Conservation (phyloP, 2,113 vertebrate genomes). For the Xiphophorus couchianus region DNA sequence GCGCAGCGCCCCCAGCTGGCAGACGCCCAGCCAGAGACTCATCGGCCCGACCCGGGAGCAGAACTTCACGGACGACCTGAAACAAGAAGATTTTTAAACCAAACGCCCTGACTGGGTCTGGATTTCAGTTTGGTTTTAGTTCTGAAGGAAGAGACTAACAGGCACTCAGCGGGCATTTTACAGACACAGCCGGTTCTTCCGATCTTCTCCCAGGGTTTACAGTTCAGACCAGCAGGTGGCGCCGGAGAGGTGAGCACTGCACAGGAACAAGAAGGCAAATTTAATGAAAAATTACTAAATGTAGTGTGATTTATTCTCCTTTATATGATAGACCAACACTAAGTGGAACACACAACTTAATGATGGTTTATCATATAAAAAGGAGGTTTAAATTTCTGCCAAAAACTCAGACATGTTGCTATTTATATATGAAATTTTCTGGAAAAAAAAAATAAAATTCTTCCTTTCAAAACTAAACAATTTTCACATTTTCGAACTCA, state of each 20-base stretch:
- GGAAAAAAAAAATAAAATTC: no score
- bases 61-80: slow-evolving; percentile 83
- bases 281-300: no score
- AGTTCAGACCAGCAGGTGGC: slow-evolving; percentile 65
- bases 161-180: slow-evolving; percentile 88
- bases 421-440: no score
- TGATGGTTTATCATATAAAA: no score
- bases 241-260: slow-evolving; percentile 41
- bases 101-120: background rate
- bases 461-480: no score
- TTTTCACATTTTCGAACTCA: no score
- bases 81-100: slow-evolving; percentile 5
- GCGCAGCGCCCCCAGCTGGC: slow-evolving; percentile 85
- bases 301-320: no score
- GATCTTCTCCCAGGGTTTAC: slow-evolving; percentile 87
- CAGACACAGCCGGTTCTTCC: slow-evolving; percentile 84
- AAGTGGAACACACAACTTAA: no score
- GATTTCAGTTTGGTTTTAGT: background rate
- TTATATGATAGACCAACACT: no score
- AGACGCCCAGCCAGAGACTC: slow-evolving; percentile 77
- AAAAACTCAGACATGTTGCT: no score
- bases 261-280: background rate
- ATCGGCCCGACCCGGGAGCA: slow-evolving; percentile 79
- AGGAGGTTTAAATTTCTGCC: no score
- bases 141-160: slow-evolving; percentile 77